Evolutionary conservation across 2,113 vertebrate species (phyloP).

Genomic region (Charadrius vociferus): DNA sequence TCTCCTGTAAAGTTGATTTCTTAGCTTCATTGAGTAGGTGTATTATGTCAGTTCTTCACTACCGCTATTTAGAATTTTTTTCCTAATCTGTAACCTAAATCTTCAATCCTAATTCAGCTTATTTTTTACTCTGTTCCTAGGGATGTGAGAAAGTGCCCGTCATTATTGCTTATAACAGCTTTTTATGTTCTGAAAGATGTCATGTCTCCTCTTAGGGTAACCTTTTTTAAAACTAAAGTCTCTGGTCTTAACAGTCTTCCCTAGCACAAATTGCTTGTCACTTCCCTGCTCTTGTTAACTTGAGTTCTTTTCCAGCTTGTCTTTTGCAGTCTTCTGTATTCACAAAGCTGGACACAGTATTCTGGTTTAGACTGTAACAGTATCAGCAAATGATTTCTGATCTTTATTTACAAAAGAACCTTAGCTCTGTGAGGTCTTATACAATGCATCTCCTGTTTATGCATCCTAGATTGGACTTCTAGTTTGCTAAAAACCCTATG

Average conservation of each 20-base stretch:
- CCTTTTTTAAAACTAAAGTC: not conserved
- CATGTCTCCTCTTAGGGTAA: not conserved
- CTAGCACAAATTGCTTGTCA: not conserved
- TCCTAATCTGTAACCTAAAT: not conserved
- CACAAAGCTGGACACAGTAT: not conserved
- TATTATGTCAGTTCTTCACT: not conserved
- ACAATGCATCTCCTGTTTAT: not conserved
- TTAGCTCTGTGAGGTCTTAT: not conserved
- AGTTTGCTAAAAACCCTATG: rapidly evolving
- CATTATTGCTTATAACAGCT: not conserved
- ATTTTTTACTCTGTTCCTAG: not conserved
- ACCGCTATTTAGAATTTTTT: not conserved
- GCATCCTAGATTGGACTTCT: not conserved
- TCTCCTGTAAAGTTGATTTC: not conserved
- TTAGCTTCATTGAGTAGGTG: not conserved
- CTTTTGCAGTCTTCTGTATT: not conserved
- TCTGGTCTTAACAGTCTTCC: not conserved
- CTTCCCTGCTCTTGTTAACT: not conserved
- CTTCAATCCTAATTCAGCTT: not conserved
- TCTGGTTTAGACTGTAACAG: not conserved
- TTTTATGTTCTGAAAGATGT: not conserved
- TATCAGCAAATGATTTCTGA: not conserved
- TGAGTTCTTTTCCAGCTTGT: not conserved
- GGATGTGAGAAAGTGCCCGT: not conserved
- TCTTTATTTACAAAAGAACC: not conserved